These are phyloP conservation scores for Danaus plexippus DNA, from an alignment of 1,140 invertebrate species.

Conservation along the genomic window DNA sequence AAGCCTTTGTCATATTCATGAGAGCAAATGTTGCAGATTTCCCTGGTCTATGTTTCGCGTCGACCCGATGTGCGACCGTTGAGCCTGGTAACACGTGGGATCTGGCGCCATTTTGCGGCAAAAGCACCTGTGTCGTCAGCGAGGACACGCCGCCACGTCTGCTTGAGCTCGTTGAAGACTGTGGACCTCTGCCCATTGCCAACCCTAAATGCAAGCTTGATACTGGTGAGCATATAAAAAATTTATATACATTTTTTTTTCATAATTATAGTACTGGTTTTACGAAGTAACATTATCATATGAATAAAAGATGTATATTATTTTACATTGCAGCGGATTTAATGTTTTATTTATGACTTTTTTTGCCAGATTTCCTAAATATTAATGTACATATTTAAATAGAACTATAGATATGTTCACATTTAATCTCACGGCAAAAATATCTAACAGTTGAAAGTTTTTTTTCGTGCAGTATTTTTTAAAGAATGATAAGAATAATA, in stretches of 20 bases:
- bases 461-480: slow-evolving; percentile 5
- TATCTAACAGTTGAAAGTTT: neutral
- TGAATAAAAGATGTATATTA: no score
- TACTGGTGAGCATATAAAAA: slow-evolving; percentile 58
- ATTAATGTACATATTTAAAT: neutral
- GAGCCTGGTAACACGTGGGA: slow-evolving; percentile 89
- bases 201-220: slow-evolving; percentile 91
- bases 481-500: neutral
- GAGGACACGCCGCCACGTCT: slow-evolving; percentile 81
- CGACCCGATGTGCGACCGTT: slow-evolving; percentile 88
- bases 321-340: no score
- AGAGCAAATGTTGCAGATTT: slow-evolving; percentile 78
- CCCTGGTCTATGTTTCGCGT: slow-evolving; percentile 90
- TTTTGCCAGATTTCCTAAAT: neutral
- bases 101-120: slow-evolving; percentile 87
- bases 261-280: no score
- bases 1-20: no score
- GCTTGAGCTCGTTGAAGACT: slow-evolving; percentile 89
- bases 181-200: slow-evolving; percentile 85
- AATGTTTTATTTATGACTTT: no score
- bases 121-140: slow-evolving; percentile 85
- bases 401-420: neutral
- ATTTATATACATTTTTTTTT: neutral
- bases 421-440: no score
- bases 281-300: no score